Percentiles rank a stretch among this genome's conserved stretches.
Conservation (phyloP, 2,888 invertebrate species). For the Eudasyphora cyanicolor region DNA sequence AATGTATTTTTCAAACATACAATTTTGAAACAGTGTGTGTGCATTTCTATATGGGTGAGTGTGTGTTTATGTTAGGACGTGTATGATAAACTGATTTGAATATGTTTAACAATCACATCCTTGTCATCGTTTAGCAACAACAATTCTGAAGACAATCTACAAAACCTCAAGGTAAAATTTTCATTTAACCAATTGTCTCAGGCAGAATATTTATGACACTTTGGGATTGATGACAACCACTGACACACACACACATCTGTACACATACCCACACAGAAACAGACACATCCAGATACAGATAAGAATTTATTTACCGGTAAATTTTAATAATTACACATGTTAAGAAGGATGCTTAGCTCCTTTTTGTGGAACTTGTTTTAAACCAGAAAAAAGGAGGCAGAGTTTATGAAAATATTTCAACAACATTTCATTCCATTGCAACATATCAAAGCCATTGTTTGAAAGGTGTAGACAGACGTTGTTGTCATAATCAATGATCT, state of each 20-base stretch:
- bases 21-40: no score
- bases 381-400: neutral
- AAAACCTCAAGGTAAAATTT: constrained; percentile 36
- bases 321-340: neutral
- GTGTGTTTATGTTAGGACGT: neutral
- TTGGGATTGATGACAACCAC: constrained; percentile 19
- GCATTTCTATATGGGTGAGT: neutral
- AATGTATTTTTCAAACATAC: no score
- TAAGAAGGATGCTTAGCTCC: constrained; percentile 6
- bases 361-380: neutral
- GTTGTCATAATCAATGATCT: constrained; percentile 36
- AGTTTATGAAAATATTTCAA: constrained; percentile 6
- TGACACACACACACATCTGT: neutral
- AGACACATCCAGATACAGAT: neutral
- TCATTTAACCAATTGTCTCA: constrained; percentile 33
- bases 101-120: constrained; percentile 11
- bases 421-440: no score
- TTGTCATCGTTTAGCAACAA: constrained; percentile 12
- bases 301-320: no score
- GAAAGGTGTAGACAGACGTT: neutral
- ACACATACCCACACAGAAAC: neutral
- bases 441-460: constrained; percentile 24
- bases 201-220: constrained; percentile 39
- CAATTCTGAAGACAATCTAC: constrained; percentile 14
- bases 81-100: constrained; percentile 10